Evolutionary conservation across 2,113 vertebrate species (phyloP).

Genomic region (Athene cunicularia): DNA sequence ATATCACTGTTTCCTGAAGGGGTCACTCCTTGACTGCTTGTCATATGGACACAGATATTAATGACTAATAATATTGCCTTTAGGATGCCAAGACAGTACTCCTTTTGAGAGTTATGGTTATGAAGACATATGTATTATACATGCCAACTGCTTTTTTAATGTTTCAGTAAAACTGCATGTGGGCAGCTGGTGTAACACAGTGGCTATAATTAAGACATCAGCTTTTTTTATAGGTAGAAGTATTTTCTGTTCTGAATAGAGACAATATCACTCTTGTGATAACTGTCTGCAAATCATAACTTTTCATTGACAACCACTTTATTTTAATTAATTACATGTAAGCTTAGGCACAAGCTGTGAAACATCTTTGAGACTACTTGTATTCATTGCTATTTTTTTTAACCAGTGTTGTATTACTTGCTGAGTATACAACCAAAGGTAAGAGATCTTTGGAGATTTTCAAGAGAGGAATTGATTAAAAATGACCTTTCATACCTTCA

Average conservation of each 20-base stretch:
- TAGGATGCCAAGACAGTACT: background rate
- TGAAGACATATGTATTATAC: background rate
- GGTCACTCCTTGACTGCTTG: slow-evolving; percentile 24
- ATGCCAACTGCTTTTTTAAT: background rate
- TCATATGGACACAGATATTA: background rate
- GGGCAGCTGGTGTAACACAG: background rate
- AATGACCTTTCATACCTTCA: background rate
- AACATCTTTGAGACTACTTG: background rate
- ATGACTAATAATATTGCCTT: background rate
- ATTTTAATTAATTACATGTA: background rate
- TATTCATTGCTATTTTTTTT: background rate
- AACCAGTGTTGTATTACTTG: background rate
- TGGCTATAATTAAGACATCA: background rate
- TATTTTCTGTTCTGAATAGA: background rate
- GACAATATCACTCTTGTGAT: background rate
- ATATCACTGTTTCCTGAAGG: slow-evolving; percentile 34
- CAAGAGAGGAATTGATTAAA: background rate
- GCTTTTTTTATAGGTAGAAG: background rate
- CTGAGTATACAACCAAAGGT: background rate
- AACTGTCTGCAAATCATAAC: background rate
- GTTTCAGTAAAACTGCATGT: background rate
- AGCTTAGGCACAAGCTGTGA: background rate
- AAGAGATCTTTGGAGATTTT: background rate
- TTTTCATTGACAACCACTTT: background rate
- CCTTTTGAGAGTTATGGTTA: background rate